Evolutionary conservation across 2,113 vertebrate genomes (phyloP).

Genomic region (Paralichthys olivaceus): DNA sequence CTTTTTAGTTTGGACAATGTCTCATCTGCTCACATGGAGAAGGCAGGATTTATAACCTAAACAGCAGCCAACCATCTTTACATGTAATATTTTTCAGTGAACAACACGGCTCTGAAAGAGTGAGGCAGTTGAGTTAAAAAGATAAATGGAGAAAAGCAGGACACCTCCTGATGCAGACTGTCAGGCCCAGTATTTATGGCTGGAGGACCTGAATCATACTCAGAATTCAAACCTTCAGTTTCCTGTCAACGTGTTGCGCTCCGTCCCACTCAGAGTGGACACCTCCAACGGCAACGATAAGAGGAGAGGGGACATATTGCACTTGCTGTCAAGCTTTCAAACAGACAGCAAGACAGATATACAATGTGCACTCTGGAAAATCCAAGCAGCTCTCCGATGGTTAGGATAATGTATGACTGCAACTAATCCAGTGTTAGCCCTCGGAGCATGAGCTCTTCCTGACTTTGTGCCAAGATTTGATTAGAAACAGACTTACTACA

Average conservation of each 20-base stretch:
- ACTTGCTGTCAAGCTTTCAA: constrained; percentile 60
- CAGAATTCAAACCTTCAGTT: constrained; percentile 35
- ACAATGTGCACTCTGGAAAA: constrained; percentile 55
- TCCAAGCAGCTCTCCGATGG: constrained; percentile 59
- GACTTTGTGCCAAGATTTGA: constrained; percentile 64
- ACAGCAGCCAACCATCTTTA: too few relatives aligned
- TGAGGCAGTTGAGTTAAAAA: neutral
- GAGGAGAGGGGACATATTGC: constrained; percentile 49
- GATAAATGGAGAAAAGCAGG: constrained; percentile 18
- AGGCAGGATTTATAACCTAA: too few relatives aligned
- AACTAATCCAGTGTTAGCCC: constrained; percentile 60
- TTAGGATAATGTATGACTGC: constrained; percentile 70
- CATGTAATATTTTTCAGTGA: neutral
- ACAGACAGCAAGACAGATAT: constrained; percentile 51
- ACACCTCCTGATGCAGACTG: constrained; percentile 19
- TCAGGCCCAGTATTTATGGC: constrained; percentile 34
- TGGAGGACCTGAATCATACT: constrained; percentile 32
- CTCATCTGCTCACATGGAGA: too few relatives aligned
- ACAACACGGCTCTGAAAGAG: constrained; percentile 1
- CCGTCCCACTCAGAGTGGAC: constrained; percentile 37
- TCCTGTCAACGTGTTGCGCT: constrained; percentile 54
- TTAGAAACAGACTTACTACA: constrained; percentile 70
- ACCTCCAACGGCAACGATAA: constrained; percentile 49
- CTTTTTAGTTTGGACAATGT: too few relatives aligned
- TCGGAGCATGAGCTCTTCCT: constrained; percentile 60